Evolutionary conservation across 2,888 invertebrate genomes (phyloP), one percentile per base, ranked within the genome.

Genomic region (Papilio gigon): DNA sequence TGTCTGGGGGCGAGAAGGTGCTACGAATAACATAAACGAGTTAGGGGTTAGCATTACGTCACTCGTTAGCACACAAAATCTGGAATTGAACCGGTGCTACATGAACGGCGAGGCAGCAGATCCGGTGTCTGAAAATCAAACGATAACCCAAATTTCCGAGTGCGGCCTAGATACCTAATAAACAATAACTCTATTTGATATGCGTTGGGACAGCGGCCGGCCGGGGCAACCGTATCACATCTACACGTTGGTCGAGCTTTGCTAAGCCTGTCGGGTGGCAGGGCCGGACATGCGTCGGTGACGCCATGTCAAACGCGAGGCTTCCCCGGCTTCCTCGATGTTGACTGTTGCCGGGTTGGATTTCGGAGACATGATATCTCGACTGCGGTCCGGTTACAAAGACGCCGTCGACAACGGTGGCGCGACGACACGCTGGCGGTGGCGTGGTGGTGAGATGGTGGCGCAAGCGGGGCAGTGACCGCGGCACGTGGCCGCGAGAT

Each of bases 401-500:
- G 35, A 50, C 30, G n/a, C 9, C 14, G 22, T 14, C 20, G 67
- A 68, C 70, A 71, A 70, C 74, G 71, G 72, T 68, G 70, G 67
- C 71, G 47, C 71, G 71, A 68, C 67, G 74, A 69, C 68, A 62
- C 72, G 75, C 77, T 76, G 74, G 74, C 75, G 73, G 75, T 40
- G 70, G 67, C 71, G 53, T 71, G 72, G 68, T 68, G 74, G 69
- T 70, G 66, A 73, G 75, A 77, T 76, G 75, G 74, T 76, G 73
- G 75, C 67, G 79, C 80, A 81, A 81, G 83, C 81, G 81, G 81
- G 89, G 89, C 89, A 90, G 90, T 90, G 91, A 91, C 90, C 90
- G 89, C 85, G 86, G 85, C 90, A 90, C 90, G 90, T 90, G 89
- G 88, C 80, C 87, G 89, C 88, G 90, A 91, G 91, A 89, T 89